phyloP scores from a whole-genome alignment of 2,113 vertebrate species.

The human region GRCh38 chr1:193222501-193223000 shows the following conservation, averaged over 20 bases:
- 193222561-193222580: neutral
- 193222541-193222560: neutral
- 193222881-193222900: neutral
- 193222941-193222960: neutral
- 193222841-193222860: neutral
- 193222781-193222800: rapidly evolving
- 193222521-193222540: neutral
- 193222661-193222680: neutral
- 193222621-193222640: neutral
- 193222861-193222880: neutral
- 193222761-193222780: too few relatives aligned
- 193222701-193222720: neutral
- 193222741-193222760: too few relatives aligned
- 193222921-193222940: neutral
- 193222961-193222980: neutral
- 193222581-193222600: neutral
- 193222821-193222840: neutral
- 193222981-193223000: neutral
- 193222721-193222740: neutral
- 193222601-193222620: neutral
- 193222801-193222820: neutral
- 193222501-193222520: neutral
- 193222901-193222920: neutral
- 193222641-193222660: neutral
- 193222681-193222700: neutral